These are phyloP conservation scores for Eulithis prunata DNA, from an alignment of 2,888 invertebrate genomes.

Conservation along the genomic window DNA sequence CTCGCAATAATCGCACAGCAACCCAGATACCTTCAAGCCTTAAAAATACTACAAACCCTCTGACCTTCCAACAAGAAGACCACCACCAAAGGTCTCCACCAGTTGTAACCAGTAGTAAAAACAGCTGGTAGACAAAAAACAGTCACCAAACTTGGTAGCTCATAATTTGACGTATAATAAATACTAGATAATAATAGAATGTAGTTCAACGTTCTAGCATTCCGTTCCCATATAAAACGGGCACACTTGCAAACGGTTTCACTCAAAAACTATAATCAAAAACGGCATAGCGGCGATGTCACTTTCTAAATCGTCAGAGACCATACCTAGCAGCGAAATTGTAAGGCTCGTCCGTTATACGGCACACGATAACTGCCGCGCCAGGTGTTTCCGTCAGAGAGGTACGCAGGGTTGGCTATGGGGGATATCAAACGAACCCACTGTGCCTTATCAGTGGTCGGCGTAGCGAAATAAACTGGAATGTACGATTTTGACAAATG, in stretches of 20 bases:
- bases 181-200: neutral
- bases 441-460: too few relatives aligned
- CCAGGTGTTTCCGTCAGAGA: slow-evolving; percentile 17
- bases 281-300: slow-evolving; percentile 36
- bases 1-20: slow-evolving; percentile 9
- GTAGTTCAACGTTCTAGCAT: slow-evolving; percentile 12
- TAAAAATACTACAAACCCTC: neutral
- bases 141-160: too few relatives aligned
- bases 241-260: slow-evolving; percentile 28
- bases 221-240: slow-evolving; percentile 20
- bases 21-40: neutral
- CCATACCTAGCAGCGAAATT: slow-evolving; percentile 29
- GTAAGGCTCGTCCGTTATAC: slow-evolving; percentile 28
- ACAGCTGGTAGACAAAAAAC: too few relatives aligned
- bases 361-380: slow-evolving; percentile 22
- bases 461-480: too few relatives aligned
- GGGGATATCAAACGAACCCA: neutral
- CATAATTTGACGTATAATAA: neutral
- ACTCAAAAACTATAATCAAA: slow-evolving; percentile 39
- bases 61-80: too few relatives aligned
- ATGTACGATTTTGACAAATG: too few relatives aligned
- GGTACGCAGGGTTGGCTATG: neutral
- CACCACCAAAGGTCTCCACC: too few relatives aligned
- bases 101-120: too few relatives aligned
- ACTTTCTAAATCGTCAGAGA: slow-evolving; percentile 41